Base-by-base conservation (phyloP, 2,113 vertebrate species). In the Pelusios castaneus region DNA sequence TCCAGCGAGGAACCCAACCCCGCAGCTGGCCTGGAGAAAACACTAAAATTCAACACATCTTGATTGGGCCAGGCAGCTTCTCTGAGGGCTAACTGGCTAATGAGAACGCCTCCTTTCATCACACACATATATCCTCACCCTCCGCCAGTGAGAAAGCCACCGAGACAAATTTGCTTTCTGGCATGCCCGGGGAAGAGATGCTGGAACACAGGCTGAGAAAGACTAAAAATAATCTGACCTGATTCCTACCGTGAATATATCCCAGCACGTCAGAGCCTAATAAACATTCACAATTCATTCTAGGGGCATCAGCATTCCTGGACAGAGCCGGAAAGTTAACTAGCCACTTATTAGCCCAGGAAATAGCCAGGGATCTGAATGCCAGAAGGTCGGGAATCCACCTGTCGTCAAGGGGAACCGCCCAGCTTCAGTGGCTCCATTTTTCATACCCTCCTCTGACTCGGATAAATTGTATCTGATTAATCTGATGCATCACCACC, bases 131-230 rank as follows among this genome's bases (percentile, higher is more conserved):
- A 29, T 81, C 7, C 55, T n/a, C 3, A 0, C 58, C 79, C 82
- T 3, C 2, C 1, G 14, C 2, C 24, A 21, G 43, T 0, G 2
- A 84, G 47, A 3, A 4, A 54, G 81, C 21, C 1, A 19, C 16
- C 1, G 31, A 34, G 31, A 63, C 2, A 4, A 1, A 2, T 60
- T 54, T 49, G 73, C 0, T 4, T 17, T 34, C 29, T 41, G n/a
- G 17, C 56, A 49, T 34, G 55, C 70, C 49, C 0, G 0, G 73
- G 79, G 89, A 19, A 60, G 80, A 60, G 17, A 5, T 14, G 76
- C 78, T n/a, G 80, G 14, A 19, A 25, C 87, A 21, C 0, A 6
- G 82, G 51, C 92, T 29, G 80, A 22, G 82, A 16, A 49, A 5
- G 4, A 31, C 47, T 67, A 8, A 9, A 78, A 52, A 73, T 1